Conservation (phyloP, 2,113 vertebrate species). For the Hippoglossus stenolepis region DNA sequence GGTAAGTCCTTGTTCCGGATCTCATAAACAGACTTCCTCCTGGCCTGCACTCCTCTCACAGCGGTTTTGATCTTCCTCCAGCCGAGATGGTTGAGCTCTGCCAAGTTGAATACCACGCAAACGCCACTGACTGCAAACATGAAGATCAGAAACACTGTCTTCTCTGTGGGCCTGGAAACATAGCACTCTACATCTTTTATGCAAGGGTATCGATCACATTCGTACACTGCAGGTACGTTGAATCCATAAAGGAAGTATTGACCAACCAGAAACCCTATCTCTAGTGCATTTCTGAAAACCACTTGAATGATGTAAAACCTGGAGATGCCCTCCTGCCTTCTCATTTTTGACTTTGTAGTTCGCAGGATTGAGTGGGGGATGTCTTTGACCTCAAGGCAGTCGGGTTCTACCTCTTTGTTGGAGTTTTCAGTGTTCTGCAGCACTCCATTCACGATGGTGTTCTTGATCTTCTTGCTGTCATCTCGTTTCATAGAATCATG, state of each 20-base stretch:
- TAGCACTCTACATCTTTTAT: constrained; percentile 95
- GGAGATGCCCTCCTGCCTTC: constrained; percentile 93
- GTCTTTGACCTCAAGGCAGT: constrained; percentile 90
- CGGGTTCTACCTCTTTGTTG: constrained; percentile 89
- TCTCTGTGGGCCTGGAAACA: constrained; percentile 92
- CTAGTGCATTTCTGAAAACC: constrained; percentile 93
- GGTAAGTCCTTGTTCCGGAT: constrained; percentile 92
- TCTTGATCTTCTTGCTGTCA: constrained; percentile 90
- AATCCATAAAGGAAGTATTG: constrained; percentile 94
- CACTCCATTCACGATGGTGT: constrained; percentile 90
- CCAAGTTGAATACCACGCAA: constrained; percentile 91
- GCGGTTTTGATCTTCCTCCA: constrained; percentile 95
- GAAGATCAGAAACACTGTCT: constrained; percentile 93
- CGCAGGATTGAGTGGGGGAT: constrained; percentile 84
- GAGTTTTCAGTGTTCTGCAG: constrained; percentile 92
- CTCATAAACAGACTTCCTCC: constrained; percentile 94
- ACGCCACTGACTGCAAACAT: constrained; percentile 94
- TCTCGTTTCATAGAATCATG: constrained; percentile 86
- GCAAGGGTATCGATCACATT: constrained; percentile 93
- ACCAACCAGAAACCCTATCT: constrained; percentile 93
- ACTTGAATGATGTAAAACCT: constrained; percentile 96
- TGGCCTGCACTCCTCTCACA: constrained; percentile 90
- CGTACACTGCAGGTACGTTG: constrained; percentile 90
- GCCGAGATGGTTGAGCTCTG: constrained; percentile 92
- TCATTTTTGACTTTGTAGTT: constrained; percentile 90